phyloP scores from a whole-genome alignment of 2,888 invertebrate species.

The Laothoe populi region DNA sequence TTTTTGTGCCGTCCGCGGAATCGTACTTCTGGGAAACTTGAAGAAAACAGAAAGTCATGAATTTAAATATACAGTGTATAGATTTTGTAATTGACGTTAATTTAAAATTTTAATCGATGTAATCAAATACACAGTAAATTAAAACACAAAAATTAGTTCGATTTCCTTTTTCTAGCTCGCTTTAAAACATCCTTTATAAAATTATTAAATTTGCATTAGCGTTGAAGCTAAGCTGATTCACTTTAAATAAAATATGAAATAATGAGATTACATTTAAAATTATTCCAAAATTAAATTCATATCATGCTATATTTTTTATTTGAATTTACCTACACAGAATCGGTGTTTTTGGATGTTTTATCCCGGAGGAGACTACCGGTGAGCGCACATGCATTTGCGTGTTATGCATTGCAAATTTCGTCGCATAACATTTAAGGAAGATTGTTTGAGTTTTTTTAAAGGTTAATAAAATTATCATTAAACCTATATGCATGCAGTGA shows the following conservation, averaged over 20 bases:
- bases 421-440: neutral
- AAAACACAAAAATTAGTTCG: neutral
- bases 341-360: conserved; percentile 5
- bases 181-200: neutral
- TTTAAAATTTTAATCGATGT: no score
- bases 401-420: conserved; percentile 39
- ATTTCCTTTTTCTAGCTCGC: neutral
- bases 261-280: neutral
- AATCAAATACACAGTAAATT: no score
- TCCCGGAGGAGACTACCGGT: neutral
- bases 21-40: no score
- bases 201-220: neutral
- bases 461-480: no score
- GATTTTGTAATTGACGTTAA: no score
- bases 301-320: neutral
- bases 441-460: conserved; percentile 13
- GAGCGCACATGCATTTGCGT: conserved; percentile 30
- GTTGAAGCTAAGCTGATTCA: neutral
- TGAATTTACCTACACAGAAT: conserved; percentile 1
- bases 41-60: no score
- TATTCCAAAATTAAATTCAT: neutral
- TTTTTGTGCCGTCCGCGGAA: no score
- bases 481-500: no score
- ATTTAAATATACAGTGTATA: no score
- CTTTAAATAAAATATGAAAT: neutral